Evolutionary conservation across 2,797 vertebrate genomes (phyloP).

Genomic region (Sitta carolinensis): DNA sequence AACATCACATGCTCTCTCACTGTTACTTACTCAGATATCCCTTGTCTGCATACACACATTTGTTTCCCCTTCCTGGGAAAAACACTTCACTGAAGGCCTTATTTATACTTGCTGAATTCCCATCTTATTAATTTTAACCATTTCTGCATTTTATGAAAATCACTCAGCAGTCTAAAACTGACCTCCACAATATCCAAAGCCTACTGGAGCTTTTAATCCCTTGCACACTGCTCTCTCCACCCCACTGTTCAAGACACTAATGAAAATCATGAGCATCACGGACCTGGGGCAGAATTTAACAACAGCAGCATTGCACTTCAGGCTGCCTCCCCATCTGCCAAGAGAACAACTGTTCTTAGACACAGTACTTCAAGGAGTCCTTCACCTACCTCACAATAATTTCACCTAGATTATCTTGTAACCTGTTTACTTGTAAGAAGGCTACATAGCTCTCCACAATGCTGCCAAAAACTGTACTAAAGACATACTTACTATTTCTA

Average conservation of each 20-base stretch:
- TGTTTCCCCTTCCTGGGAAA: conserved; percentile 16
- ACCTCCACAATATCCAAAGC: neutral
- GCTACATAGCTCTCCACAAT: neutral
- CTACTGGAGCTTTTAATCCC: neutral
- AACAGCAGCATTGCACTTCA: neutral
- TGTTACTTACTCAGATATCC: conserved; percentile 14
- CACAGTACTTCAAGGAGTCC: neutral
- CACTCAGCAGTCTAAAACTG: neutral
- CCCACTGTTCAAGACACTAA: neutral
- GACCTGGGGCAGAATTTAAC: neutral
- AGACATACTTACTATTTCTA: neutral
- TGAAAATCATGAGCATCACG: neutral
- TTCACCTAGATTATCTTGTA: neutral
- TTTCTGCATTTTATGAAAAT: neutral
- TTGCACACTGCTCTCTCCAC: neutral
- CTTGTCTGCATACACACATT: neutral
- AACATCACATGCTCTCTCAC: neutral
- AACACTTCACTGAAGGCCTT: neutral
- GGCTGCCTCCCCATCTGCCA: neutral
- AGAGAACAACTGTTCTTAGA: neutral
- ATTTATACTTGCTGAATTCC: neutral
- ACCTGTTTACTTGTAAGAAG: neutral
- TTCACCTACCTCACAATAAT: neutral
- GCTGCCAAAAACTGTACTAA: neutral
- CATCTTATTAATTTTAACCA: neutral